Evolutionary conservation across 2,797 vertebrate species (phyloP), one percentile per base, ranked within the genome.

Genomic region (Ptychadena robeensis): DNA sequence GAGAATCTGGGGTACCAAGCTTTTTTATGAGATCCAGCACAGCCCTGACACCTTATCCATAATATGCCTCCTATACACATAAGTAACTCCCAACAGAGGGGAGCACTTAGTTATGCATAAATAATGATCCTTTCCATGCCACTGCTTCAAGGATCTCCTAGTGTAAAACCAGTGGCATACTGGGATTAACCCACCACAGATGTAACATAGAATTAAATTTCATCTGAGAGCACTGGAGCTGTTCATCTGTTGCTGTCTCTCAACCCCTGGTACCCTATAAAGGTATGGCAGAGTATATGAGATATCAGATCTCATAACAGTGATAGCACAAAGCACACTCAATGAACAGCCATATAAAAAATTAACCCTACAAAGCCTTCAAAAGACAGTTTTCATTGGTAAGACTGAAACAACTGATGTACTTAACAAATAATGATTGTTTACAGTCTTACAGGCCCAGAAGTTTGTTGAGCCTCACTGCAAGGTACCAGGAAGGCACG

Each of bases 151-250:
- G 48, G 37, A 9, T 57, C 38, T 59, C 32, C 82, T 74, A 48
- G 57, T 72, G 67, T 30, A 59, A 66, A 37, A 79, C 70, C 71
- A 74, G 64, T 74, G 35, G 34, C 70, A 80, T 84, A 79, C 71
- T 75, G 71, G 82, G 71, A 74, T 85, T 85, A 84, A 79, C n/a
- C 70, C 70, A 34, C 35, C 74, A 74, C 76, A 84, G 82, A 84
- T 84, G 77, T 79, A 84, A 11, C 70, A 68, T 53, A 71, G 76
- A 80, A 79, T 80, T 80, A 80, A 68, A 74, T 80, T 84, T 71
- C 65, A 59, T 79, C 75, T 73, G 61, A 66, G 28, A 78, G 35
- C 64, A 44, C 44, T 40, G 37, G 12, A 65, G 57, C 40, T 71
- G 63, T 63, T 57, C 79, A 85, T 82, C 83, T 82, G 79, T 81